phyloP scores from a whole-genome alignment of 2,797 vertebrate genomes.

The Carcharodon carcharias region DNA sequence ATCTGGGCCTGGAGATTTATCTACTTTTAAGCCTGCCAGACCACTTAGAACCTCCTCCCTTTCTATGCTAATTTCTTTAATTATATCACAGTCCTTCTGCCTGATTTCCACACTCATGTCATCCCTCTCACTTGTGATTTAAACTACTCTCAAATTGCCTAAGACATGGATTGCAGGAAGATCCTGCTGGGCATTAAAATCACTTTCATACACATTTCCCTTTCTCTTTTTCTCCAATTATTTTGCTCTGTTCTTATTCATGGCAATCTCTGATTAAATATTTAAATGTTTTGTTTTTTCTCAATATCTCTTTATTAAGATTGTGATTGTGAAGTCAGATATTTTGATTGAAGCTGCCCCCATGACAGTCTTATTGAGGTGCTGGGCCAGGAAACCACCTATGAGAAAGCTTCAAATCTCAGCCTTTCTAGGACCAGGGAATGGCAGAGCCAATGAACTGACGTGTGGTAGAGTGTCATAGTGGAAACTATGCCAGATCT shows the following conservation, averaged over 20 bases:
- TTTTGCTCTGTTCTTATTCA: background rate
- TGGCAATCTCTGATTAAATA: background rate
- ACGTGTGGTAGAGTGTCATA: background rate
- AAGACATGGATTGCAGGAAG: background rate
- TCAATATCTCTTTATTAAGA: background rate
- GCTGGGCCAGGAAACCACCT: background rate
- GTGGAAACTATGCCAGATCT: background rate
- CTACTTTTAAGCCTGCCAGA: too few species aligned
- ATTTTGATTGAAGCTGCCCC: background rate
- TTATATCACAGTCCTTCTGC: too few species aligned
- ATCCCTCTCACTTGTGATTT: too few species aligned
- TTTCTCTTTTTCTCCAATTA: background rate
- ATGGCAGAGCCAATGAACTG: background rate
- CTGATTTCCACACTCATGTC: too few species aligned
- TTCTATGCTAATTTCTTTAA: too few species aligned
- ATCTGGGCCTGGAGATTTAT: too few species aligned
- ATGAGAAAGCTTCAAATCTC: background rate
- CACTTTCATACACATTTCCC: background rate
- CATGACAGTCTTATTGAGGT: too few species aligned
- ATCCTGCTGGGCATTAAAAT: background rate
- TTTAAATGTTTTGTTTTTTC: background rate
- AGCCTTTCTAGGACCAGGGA: background rate
- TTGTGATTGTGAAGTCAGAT: background rate
- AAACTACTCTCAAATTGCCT: too few species aligned
- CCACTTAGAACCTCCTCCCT: too few species aligned